Base-by-base conservation (phyloP, 2,113 vertebrate species). In the Poicephalus meyeri region DNA sequence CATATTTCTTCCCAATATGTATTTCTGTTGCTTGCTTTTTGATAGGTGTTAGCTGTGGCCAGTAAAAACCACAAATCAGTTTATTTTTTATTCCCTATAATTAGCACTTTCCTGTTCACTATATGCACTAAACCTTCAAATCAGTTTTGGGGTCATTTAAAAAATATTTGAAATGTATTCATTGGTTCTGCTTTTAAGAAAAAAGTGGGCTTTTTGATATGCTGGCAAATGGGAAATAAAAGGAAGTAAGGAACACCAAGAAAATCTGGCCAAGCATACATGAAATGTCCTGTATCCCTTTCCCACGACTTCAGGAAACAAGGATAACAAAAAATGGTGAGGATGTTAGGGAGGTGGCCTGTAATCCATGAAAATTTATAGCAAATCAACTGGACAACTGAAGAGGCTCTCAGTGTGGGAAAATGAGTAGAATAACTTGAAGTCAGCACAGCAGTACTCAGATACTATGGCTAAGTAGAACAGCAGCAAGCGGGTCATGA, bases 361-460 rank as follows among this genome's bases (percentile, higher is more conserved):
- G 3, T 80, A 91, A 81, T 91, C 82, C 61, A 41, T 79, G 56
- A 85, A 95, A 89, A 93, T 85, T 55, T 86, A 77, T 42, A 78
- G 85, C 55, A 80, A 63, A 90, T 95, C 66, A 66, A 1, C 28
- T 29, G 65, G 70, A 69, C 41, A 89, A 82, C 74, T 46, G 46
- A 66, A 28, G 78, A 72, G 41, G 25, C 53, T 85, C 19, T 78
- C 46, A 39, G 16, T 89, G 50, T 91, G 87, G 85, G 86, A 95
- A 94, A 92, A 74, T 50, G 21, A 23, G 29, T 73, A 26, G 79
- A 90, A 65, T 78, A 60, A 55, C 80, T 81, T 81, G 46, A 86
- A 95, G 71, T 84, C 76, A 76, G 49, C 49, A 63, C 60, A 63
- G 53, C 29, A 82, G 17, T 39, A 16, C 66, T 66, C 7, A 1